Evolutionary conservation across 2,888 invertebrate genomes (phyloP), one percentile per base, ranked within the genome.

Genomic region (Copidosoma aretas): DNA sequence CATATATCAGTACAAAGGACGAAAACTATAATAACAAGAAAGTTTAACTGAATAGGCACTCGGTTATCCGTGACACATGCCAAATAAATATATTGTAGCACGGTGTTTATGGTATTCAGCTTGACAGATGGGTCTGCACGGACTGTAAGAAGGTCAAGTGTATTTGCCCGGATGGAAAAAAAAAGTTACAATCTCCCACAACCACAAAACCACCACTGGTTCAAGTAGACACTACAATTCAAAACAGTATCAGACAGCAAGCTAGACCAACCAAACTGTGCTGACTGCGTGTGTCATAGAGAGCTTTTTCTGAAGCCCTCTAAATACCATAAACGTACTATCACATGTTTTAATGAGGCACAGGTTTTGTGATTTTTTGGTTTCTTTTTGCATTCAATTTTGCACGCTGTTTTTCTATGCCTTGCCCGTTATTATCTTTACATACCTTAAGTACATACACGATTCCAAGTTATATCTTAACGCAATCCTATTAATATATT

Each of bases 71-170:
- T 46, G 12, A 24, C n/a, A 24, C 24, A 39, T 22, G 24, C 46
- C 14, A 59, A 22, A 25, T 61, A 64, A 57, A 78, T 76, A 76
- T 79, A 77, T 79, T 73, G 87, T 87, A 87, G 84, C 82, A 86
- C 87, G 80, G 87, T 86, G 86, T 88, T n/a, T 87, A 88, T 88
- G 88, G 81, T 88, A 46, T 46, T 32, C 32, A 90, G 90, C 88
- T 90, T 88, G 89, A 89, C 87, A 89, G 88, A 85, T 89, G 89
- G 88, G 88, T 90, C 87, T 90, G 90, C 88, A 88, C 88, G 84
- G 88, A 88, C 80, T 90, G 90, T 88, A 88, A 88, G 86, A 88
- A 87, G 84, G 86, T 90, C 84, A 89, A 89, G 85, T 90, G 90
- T 84, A 85, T 86, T 84, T 90, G 90, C 84, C 84, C 84, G 53